Evolutionary conservation across 53 echinoderm and acorn worm genomes (phyloP), one percentile per base, ranked within the genome.

Genomic region (Echinometra lucunter): DNA sequence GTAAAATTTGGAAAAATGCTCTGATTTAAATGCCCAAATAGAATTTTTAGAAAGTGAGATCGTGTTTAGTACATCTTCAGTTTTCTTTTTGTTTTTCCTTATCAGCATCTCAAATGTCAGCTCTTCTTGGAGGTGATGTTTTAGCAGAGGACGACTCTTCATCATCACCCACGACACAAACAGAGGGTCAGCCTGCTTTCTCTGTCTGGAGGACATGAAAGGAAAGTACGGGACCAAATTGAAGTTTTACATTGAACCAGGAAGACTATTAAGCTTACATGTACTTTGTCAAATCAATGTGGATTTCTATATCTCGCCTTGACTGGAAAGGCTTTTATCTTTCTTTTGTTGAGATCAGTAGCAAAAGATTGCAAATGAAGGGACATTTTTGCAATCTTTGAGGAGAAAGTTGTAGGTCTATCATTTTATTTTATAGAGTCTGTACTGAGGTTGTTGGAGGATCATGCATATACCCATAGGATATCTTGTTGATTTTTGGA

Each of bases 41-140:
- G n/a, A n/a, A n/a, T n/a, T n/a, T n/a, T n/a, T n/a, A n/a, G n/a
- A n/a, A n/a, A n/a, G n/a, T n/a, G n/a, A n/a, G n/a, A n/a, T n/a
- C n/a, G n/a, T n/a, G n/a, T n/a, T n/a, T 6, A 63, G 0, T 63
- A 25, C 63, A 5, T 63, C 25, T 60, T 5, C 23, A 1, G 25
- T 69, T 32, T 69, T 69, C 34, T 32, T 34, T 3, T 12, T 32
- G 30, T 69, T 69, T 69, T 10, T 69, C 1, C 11, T 28, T 13
- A 28, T 1, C 95, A 98, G 97, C 99, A 66, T 98, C 99, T 45
- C 99, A 98, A 74, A 98, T 98, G 97, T 95, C 95, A 28, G 99
- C 99, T n/a, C 93, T 96, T 0, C 74, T 98, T 4, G 97, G 99
- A 10, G 99, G 99, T 6, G 99, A 98, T 72, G 97, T 98, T 1